Conservation (phyloP, 2,888 invertebrate genomes). For the Balanococcus diminutus region DNA sequence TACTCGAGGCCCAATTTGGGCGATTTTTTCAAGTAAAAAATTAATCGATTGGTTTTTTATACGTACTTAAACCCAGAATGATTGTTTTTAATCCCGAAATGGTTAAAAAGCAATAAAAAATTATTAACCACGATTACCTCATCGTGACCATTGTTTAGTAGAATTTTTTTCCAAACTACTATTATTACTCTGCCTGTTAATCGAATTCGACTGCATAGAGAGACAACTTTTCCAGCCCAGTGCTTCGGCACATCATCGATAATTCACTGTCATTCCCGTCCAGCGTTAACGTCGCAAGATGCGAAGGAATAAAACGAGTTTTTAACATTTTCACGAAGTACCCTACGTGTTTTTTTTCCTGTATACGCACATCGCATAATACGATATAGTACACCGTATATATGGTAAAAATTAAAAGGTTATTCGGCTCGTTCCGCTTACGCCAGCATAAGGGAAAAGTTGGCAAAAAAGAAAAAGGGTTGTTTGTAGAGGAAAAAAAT, state of each 20-base stretch:
- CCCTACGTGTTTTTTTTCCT: background rate
- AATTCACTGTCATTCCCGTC: conserved; percentile 18
- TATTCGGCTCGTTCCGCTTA: conserved; percentile 29
- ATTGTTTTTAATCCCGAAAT: too few relatives aligned
- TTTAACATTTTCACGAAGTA: conserved; percentile 44
- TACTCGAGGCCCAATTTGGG: background rate
- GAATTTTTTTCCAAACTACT: background rate
- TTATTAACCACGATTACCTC: background rate
- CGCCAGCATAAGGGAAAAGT: conserved; percentile 44
- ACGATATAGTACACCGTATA: background rate
- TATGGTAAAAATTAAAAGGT: conserved; percentile 47
- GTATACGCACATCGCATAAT: background rate
- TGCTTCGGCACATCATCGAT: conserved; percentile 4
- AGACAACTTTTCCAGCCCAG: background rate
- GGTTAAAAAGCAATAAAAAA: too few relatives aligned
- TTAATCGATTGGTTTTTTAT: too few relatives aligned
- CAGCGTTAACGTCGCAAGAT: background rate
- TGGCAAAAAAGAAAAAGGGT: conserved; percentile 46
- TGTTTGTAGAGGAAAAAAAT: background rate
- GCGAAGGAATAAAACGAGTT: background rate
- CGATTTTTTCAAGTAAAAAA: too few relatives aligned
- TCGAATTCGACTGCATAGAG: background rate
- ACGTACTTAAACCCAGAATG: too few relatives aligned
- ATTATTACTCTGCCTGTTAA: background rate
- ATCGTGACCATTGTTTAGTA: background rate